Conservation (phyloP, 2,888 invertebrate genomes). For the Coleophora flavipennella region DNA sequence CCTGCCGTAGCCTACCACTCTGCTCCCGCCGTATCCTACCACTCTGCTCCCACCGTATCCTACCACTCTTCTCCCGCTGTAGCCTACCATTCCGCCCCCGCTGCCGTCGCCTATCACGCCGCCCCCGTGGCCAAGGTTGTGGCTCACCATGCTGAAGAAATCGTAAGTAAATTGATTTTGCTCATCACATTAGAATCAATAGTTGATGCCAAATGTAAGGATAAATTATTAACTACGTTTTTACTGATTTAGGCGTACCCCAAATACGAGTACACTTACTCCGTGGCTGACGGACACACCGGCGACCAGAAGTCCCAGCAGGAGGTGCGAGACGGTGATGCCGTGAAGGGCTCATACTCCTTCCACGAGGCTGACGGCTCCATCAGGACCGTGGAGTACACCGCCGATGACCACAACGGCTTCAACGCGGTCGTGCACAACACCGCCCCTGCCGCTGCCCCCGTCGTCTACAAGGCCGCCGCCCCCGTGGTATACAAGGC, state of each 20-base stretch:
- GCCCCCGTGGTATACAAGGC: background rate
- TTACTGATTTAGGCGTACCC: constrained; percentile 16
- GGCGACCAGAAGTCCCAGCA: constrained; percentile 48
- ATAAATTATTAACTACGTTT: background rate
- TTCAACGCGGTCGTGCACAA: background rate
- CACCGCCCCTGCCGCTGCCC: constrained; percentile 30
- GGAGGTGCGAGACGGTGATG: constrained; percentile 35
- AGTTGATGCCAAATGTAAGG: background rate
- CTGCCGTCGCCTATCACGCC: constrained; percentile 8
- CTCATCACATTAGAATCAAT: constrained; percentile 21
- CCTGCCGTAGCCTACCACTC: constrained; percentile 20
- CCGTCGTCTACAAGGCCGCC: constrained; percentile 10
- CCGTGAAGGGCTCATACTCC: constrained; percentile 49
- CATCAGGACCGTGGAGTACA: constrained; percentile 50
- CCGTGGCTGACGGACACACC: constrained; percentile 54
- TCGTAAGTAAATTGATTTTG: constrained; percentile 2
- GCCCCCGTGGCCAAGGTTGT: constrained; percentile 10
- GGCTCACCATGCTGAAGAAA: constrained; percentile 16
- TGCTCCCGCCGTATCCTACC: constrained; percentile 11
- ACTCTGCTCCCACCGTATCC: constrained; percentile 19
- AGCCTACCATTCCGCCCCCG: constrained; percentile 2
- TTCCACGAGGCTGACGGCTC: constrained; percentile 57
- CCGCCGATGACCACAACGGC: constrained; percentile 49
- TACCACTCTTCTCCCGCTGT: constrained; percentile 15
- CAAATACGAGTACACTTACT: constrained; percentile 40